Conservation (phyloP, 2,797 vertebrate genomes). For the Paratrypauchen microcephalus region DNA sequence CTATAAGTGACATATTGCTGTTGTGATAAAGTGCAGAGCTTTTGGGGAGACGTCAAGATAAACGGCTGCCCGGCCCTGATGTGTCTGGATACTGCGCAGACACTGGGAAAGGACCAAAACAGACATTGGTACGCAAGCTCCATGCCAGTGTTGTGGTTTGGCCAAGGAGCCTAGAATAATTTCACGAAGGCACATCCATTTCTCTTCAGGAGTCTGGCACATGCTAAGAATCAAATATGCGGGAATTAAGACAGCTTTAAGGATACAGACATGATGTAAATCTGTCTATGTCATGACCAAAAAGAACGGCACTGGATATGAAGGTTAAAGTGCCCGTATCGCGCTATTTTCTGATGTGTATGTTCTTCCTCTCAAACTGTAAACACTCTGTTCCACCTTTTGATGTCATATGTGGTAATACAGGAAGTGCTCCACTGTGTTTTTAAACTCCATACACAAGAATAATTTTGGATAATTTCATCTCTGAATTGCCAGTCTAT, state of each 20-base stretch:
- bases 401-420: no score
- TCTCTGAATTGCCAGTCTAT: no score
- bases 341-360: no score
- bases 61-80: constrained; percentile 48
- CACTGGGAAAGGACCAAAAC: constrained; percentile 58
- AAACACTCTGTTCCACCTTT: no score
- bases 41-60: constrained; percentile 52
- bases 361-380: no score
- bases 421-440: no score
- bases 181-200: constrained; percentile 60
- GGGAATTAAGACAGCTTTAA: constrained; percentile 14
- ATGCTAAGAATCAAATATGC: constrained; percentile 30
- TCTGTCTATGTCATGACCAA: not conserved
- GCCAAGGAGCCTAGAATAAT: constrained; percentile 62
- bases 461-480: no score
- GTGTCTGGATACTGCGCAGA: constrained; percentile 57
- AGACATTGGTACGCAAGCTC: constrained; percentile 36
- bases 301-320: no score
- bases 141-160: constrained; percentile 58
- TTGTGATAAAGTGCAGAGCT: constrained; percentile 63
- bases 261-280: constrained; percentile 19
- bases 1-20: constrained; percentile 35
- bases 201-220: constrained; percentile 31
- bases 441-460: no score
- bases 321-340: no score